Percentiles rank a stretch among this genome's conserved stretches.
phyloP scores from a whole-genome alignment of 1,140 invertebrate genomes.

The Meloidogyne chitwoodi region DNA sequence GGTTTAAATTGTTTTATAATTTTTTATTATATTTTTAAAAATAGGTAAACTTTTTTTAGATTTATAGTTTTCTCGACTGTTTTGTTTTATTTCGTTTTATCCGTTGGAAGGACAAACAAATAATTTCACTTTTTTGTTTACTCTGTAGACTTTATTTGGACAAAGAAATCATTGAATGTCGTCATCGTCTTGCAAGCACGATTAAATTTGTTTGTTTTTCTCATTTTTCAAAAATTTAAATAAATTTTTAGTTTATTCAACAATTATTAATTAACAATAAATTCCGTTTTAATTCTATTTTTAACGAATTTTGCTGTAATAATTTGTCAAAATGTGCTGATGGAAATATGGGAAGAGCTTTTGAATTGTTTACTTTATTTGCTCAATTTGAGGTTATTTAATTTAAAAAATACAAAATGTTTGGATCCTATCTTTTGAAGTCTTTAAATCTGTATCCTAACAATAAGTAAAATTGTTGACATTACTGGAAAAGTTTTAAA shows the following conservation, averaged over 20 bases:
- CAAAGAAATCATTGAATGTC: background rate
- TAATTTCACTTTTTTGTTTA: background rate
- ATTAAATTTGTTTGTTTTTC: background rate
- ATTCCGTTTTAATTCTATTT: background rate
- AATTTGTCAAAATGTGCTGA: background rate
- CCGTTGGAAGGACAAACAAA: background rate
- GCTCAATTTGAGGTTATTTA: background rate
- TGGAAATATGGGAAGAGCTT: background rate
- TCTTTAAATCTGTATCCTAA: too few relatives aligned
- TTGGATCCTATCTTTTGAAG: too few relatives aligned
- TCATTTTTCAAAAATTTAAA: background rate
- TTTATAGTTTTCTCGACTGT: background rate
- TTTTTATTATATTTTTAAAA: too few relatives aligned
- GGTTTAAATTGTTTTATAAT: background rate
- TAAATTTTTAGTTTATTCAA: background rate
- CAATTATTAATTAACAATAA: background rate
- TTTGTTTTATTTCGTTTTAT: background rate
- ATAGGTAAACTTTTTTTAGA: background rate
- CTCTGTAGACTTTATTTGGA: background rate
- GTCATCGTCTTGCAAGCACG: background rate
- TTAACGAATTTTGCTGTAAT: background rate
- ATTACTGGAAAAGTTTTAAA: too few relatives aligned
- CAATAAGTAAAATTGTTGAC: too few relatives aligned
- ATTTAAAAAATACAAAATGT: too few relatives aligned
- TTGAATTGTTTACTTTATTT: background rate